Evolutionary conservation across 2,888 invertebrate genomes (phyloP).

Genomic region (Luperina nickerlii): DNA sequence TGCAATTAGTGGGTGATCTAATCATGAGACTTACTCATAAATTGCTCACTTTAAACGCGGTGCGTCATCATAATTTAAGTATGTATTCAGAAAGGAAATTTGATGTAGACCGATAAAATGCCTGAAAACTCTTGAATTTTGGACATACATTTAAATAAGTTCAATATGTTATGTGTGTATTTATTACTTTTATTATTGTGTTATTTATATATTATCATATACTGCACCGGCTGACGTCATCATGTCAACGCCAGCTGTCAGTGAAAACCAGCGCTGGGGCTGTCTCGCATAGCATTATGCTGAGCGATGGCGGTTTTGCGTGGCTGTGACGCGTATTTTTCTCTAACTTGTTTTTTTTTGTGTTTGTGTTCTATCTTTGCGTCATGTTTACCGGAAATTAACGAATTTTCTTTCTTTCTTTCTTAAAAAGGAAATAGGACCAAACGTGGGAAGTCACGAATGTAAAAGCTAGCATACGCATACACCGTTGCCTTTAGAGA

Average conservation of each 20-base stretch:
- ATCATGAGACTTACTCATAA: background rate
- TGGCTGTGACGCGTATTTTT: background rate
- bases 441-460: background rate
- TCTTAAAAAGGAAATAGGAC: background rate
- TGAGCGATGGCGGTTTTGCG: background rate
- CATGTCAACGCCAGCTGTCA: background rate
- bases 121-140: background rate
- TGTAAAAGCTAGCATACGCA: background rate
- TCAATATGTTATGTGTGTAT: background rate
- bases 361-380: background rate
- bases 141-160: background rate
- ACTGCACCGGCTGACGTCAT: background rate
- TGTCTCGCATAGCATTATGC: background rate
- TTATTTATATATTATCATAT: background rate
- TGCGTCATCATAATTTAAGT: slow-evolving; percentile 11
- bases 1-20: slow-evolving; percentile 26
- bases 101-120: background rate
- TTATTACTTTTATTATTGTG: background rate
- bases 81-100: background rate
- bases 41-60: background rate
- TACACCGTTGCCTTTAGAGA: background rate
- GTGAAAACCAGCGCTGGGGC: background rate
- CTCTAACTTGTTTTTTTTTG: background rate
- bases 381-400: background rate
- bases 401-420: background rate